phyloP scores from a whole-genome alignment of 2,888 invertebrate species.

The Xanthorhoe spadicearia region DNA sequence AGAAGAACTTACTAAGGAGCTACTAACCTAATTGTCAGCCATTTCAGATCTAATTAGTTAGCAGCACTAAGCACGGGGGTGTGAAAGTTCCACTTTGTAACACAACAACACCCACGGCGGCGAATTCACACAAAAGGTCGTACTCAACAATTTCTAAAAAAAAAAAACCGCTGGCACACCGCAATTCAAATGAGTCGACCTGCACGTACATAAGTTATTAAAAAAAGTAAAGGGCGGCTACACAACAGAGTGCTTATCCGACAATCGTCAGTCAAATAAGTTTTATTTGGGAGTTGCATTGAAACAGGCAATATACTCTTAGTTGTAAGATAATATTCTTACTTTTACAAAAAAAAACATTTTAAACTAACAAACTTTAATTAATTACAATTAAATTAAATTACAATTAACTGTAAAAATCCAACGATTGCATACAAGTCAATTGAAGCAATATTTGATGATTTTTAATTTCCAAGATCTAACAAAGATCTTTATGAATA shows the following conservation, averaged over 20 bases:
- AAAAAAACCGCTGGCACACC: conserved; percentile 63
- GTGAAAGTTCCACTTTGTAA: conserved; percentile 31
- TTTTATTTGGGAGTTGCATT: no score
- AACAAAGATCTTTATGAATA: no score
- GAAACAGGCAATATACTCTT: no score
- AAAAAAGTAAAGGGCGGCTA: conserved; percentile 69
- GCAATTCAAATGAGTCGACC: conserved; percentile 61
- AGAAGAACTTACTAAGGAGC: not conserved
- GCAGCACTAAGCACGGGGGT: conserved; percentile 7
- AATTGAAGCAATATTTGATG: no score
- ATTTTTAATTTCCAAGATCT: no score
- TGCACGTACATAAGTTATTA: conserved; percentile 82
- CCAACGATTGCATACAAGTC: no score
- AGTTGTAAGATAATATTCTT: no score
- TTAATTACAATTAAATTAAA: no score
- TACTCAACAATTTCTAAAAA: conserved; percentile 75
- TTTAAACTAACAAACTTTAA: no score
- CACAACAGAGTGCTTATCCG: conserved; percentile 23
- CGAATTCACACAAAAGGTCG: conserved; percentile 68
- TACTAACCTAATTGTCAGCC: conserved; percentile 17
- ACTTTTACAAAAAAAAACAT: no score
- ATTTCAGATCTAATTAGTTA: conserved; percentile 22
- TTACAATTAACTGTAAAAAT: no score
- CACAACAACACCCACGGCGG: conserved; percentile 64
- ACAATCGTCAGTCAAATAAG: not conserved